phyloP scores from a whole-genome alignment of 2,113 vertebrate genomes.

The Chamaetylas fuelleborni region DNA sequence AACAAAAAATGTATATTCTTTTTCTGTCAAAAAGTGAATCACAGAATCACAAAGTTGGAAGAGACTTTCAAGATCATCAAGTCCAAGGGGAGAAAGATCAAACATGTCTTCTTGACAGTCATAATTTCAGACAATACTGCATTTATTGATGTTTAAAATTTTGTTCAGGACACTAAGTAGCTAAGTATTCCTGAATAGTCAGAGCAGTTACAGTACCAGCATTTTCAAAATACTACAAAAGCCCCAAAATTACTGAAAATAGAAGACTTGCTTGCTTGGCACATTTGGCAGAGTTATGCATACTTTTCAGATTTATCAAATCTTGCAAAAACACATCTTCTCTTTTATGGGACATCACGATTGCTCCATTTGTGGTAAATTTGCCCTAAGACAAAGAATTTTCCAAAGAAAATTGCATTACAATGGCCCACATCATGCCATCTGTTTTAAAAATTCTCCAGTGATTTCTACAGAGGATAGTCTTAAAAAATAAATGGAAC shows the following conservation, averaged over 20 bases:
- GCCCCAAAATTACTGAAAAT: constrained; percentile 25
- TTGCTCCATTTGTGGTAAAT: constrained; percentile 50
- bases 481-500: constrained; percentile 44
- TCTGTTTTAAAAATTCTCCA: constrained; percentile 48
- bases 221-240: constrained; percentile 6
- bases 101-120: neutral
- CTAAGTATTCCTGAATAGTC: neutral
- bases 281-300: neutral
- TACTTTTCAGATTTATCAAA: constrained; percentile 27
- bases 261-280: constrained; percentile 5
- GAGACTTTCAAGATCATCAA: no score
- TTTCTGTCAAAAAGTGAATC: neutral
- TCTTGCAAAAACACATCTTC: constrained; percentile 23
- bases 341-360: neutral
- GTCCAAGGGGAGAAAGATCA: neutral
- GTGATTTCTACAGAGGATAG: neutral
- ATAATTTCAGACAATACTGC: neutral
- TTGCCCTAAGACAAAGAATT: constrained; percentile 45
- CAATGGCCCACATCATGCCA: constrained; percentile 21
- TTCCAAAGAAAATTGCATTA: constrained; percentile 52
- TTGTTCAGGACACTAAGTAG: no score
- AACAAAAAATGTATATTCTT: neutral
- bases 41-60: no score
- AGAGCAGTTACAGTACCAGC: neutral
- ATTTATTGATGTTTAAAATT: neutral